Evolutionary conservation across 1,140 invertebrate genomes (phyloP).

Genomic region (Leucophenga varia): DNA sequence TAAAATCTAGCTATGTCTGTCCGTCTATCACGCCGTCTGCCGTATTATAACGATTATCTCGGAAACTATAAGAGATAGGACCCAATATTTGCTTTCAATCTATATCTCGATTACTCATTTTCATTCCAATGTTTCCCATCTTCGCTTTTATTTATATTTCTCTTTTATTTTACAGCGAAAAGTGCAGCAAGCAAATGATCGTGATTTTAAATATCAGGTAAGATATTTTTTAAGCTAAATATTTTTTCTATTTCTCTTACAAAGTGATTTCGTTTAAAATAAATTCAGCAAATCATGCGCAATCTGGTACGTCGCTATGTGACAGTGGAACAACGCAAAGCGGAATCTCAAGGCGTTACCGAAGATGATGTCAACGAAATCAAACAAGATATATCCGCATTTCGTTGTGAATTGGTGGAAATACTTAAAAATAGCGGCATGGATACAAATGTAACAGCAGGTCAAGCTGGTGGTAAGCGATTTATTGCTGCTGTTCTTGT

Average conservation of each 20-base stretch:
- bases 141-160: neutral
- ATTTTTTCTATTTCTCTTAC: neutral
- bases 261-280: no score
- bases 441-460: slow-evolving; percentile 82
- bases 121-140: neutral
- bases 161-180: slow-evolving; percentile 69
- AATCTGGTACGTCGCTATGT: slow-evolving; percentile 94
- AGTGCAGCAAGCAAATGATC: slow-evolving; percentile 84
- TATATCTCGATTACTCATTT: no score
- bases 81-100: no score
- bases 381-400: slow-evolving; percentile 95
- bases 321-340: slow-evolving; percentile 91
- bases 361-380: slow-evolving; percentile 99
- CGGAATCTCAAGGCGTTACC: slow-evolving; percentile 93
- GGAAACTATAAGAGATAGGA: no score
- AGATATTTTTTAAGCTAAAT: slow-evolving; percentile 6
- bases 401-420: slow-evolving; percentile 93
- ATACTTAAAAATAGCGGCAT: slow-evolving; percentile 92
- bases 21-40: no score
- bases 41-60: no score
- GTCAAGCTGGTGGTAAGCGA: slow-evolving; percentile 56
- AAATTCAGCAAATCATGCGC: slow-evolving; percentile 86
- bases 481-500: no score
- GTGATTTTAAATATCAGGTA: slow-evolving; percentile 86
- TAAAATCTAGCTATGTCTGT: no score